phyloP scores from a whole-genome alignment of 2,888 invertebrate species.

The Drosophila macrospina region DNA sequence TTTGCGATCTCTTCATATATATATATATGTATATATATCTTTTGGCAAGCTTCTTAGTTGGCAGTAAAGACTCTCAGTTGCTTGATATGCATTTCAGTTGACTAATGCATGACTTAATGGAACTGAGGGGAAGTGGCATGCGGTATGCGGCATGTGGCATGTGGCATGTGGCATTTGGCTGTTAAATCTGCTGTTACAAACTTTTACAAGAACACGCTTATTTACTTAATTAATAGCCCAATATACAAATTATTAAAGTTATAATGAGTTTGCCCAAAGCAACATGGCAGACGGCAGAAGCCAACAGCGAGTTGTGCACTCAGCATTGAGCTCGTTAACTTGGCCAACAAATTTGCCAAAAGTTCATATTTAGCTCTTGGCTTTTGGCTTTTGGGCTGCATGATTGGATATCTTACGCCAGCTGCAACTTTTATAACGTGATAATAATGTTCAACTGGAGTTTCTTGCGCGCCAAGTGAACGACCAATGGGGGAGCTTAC shows the following conservation, averaged over 20 bases:
- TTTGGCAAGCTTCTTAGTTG: not conserved
- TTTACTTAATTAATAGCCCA: slow-evolving; percentile 61
- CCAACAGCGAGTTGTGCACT: slow-evolving; percentile 19
- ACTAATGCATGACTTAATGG: slow-evolving; percentile 29
- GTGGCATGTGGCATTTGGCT: slow-evolving; percentile 20
- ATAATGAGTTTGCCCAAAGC: slow-evolving; percentile 49
- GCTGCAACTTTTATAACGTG: not conserved
- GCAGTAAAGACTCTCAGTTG: not conserved
- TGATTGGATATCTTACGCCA: not conserved
- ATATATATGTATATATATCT: not conserved
- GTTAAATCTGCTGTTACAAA: slow-evolving; percentile 19
- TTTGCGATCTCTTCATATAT: no score
- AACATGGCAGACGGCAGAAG: not conserved
- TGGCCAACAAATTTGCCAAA: slow-evolving; percentile 47
- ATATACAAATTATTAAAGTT: slow-evolving; percentile 58
- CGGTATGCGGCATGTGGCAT: slow-evolving; percentile 4
- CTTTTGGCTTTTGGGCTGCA: slow-evolving; percentile 4
- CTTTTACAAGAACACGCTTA: slow-evolving; percentile 20
- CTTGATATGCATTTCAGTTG: slow-evolving; percentile 29
- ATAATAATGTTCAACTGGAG: no score
- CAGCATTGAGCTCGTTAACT: slow-evolving; percentile 28
- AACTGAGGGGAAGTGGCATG: slow-evolving; percentile 13
- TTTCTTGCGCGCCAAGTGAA: no score
- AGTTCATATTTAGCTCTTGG: slow-evolving; percentile 28
- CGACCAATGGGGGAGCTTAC: no score